Evolutionary conservation across 2,113 vertebrate genomes (phyloP).

Genomic region (Rhagologus leucostigma): DNA sequence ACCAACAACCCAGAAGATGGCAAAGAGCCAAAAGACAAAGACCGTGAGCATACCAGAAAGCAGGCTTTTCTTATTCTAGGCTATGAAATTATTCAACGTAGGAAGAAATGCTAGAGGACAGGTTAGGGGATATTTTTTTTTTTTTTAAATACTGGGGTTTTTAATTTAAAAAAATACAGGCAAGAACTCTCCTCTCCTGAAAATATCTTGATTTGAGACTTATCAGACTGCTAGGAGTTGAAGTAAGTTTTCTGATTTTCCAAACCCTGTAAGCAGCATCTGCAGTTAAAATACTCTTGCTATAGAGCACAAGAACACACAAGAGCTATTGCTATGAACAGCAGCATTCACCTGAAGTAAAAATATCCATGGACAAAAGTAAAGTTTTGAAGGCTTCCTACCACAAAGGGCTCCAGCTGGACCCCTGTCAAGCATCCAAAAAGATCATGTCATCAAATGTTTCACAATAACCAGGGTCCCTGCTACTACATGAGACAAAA

Average conservation of each 20-base stretch:
- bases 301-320: background rate
- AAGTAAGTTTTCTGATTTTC: background rate
- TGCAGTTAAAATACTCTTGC: background rate
- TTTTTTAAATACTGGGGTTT: background rate
- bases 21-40: background rate
- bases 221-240: background rate
- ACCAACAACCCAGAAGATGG: background rate
- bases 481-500: background rate
- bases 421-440: background rate
- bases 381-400: background rate
- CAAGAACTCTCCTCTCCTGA: background rate
- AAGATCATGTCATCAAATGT: accelerated
- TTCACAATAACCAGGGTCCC: background rate
- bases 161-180: background rate
- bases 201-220: background rate
- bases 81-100: background rate
- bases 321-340: background rate
- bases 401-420: background rate
- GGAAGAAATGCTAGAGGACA: background rate
- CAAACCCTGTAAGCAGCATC: background rate
- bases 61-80: background rate
- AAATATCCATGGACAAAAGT: background rate
- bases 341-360: background rate
- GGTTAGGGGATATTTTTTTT: background rate
- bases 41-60: background rate